A percentile compares a stretch with the other conserved stretches of the same genome.
Evolutionary conservation across 1,140 invertebrate genomes (phyloP).

Genomic region (Dolichoris vasculosae): DNA sequence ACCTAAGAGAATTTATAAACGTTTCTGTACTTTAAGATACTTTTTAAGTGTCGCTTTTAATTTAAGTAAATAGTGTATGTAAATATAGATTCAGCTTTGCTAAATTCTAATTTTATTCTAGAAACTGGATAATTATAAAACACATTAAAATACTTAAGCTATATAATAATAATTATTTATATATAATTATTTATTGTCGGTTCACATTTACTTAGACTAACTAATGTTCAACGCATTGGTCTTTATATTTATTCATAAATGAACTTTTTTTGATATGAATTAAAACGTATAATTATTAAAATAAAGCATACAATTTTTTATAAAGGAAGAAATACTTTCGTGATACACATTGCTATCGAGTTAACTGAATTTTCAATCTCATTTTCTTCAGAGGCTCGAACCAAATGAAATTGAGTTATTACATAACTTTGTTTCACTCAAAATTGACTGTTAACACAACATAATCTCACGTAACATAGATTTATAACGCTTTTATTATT

Average conservation of each 20-base stretch:
- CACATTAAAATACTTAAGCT: constrained; percentile 35
- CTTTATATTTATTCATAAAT: constrained; percentile 5
- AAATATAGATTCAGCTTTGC: constrained; percentile 47
- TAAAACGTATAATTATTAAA: neutral
- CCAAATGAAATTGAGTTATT: neutral
- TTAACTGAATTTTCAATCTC: neutral
- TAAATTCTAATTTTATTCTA: constrained; percentile 32
- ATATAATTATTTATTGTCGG: constrained; percentile 71
- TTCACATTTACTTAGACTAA: constrained; percentile 70
- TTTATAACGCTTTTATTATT: constrained; percentile 8
- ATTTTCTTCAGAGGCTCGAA: neutral
- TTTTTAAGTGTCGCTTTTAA: constrained; percentile 22
- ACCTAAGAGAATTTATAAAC: constrained; percentile 20
- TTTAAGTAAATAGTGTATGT: constrained; percentile 37
- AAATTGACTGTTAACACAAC: constrained; percentile 49
- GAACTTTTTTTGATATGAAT: neutral
- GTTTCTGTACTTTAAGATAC: neutral
- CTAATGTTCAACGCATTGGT: constrained; percentile 41
- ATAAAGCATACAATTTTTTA: neutral
- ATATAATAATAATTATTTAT: constrained; percentile 54
- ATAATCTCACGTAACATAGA: constrained; percentile 43
- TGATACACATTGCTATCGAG: neutral
- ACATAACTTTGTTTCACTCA: neutral
- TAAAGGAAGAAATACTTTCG: no score
- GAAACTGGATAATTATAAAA: constrained; percentile 25